Conservation (phyloP, 2,113 vertebrate genomes). For the Etia nguti region DNA sequence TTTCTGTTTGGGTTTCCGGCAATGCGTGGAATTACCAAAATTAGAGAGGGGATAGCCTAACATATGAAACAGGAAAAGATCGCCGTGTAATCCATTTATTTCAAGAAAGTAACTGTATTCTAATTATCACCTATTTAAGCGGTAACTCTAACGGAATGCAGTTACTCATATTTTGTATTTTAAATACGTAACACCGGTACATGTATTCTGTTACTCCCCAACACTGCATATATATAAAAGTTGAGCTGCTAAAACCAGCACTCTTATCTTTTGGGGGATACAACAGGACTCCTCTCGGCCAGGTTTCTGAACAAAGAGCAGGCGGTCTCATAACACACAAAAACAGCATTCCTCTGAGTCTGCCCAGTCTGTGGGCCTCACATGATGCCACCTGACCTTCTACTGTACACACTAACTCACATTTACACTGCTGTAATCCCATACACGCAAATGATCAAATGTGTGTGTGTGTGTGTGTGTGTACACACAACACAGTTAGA, state of each 20-base stretch:
- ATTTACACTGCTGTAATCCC: neutral
- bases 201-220: too few species aligned
- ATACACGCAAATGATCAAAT: neutral
- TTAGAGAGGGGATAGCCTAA: too few species aligned
- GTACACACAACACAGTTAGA: neutral
- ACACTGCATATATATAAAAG: neutral
- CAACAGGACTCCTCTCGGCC: neutral
- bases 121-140: too few species aligned
- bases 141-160: too few species aligned
- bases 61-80: too few species aligned
- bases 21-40: too few species aligned
- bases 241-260: neutral
- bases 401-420: conserved; percentile 11
- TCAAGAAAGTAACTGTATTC: too few species aligned
- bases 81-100: too few species aligned
- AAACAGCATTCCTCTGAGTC: conserved; percentile 45
- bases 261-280: neutral
- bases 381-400: conserved; percentile 43
- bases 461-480: neutral
- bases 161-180: too few species aligned
- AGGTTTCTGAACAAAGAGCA: neutral
- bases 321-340: neutral
- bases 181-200: too few species aligned
- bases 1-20: too few species aligned
- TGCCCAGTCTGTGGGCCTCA: conserved; percentile 14